A percentile compares a stretch with the other conserved stretches of the same genome.
Conservation (phyloP, 2,113 vertebrate species). For the Odocoileus virginianus region DNA sequence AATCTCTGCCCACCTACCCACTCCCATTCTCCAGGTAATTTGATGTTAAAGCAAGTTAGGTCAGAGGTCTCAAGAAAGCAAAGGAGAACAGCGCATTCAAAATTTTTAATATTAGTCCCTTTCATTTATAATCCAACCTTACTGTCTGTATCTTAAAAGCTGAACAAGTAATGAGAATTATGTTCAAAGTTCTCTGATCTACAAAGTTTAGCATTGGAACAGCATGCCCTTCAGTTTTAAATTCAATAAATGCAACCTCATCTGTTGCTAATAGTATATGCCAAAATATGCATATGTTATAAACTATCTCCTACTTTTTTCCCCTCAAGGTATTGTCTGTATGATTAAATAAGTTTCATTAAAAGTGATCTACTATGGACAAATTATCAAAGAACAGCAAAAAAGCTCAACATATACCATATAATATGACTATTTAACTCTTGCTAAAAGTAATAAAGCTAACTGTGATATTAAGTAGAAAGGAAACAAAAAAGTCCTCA, state of each 20-base stretch:
- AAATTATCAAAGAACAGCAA: slow-evolving; percentile 30
- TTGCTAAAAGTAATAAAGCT: background rate
- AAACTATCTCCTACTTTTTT: background rate
- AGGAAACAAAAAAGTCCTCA: background rate
- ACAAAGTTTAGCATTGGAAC: background rate
- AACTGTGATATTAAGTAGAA: background rate
- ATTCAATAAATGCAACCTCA: slow-evolving; percentile 42
- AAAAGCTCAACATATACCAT: background rate
- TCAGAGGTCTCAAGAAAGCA: background rate
- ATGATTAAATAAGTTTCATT: slow-evolving; percentile 24
- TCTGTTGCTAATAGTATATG: slow-evolving; percentile 20
- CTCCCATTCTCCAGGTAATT: background rate
- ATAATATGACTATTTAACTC: background rate
- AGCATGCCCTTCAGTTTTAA: slow-evolving; percentile 35
- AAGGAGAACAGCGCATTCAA: background rate
- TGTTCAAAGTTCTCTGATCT: background rate
- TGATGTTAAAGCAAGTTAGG: background rate
- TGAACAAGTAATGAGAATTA: slow-evolving; percentile 37
- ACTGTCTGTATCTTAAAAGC: background rate
- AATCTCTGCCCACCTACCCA: background rate
- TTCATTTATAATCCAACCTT: background rate
- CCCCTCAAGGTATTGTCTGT: background rate
- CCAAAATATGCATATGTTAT: slow-evolving; percentile 19
- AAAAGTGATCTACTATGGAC: slow-evolving; percentile 20
- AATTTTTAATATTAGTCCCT: background rate